A percentile compares a stretch with the other conserved stretches of the same genome.
Evolutionary conservation across 2,113 vertebrate species (phyloP).

Genomic region (Thermophis baileyi): DNA sequence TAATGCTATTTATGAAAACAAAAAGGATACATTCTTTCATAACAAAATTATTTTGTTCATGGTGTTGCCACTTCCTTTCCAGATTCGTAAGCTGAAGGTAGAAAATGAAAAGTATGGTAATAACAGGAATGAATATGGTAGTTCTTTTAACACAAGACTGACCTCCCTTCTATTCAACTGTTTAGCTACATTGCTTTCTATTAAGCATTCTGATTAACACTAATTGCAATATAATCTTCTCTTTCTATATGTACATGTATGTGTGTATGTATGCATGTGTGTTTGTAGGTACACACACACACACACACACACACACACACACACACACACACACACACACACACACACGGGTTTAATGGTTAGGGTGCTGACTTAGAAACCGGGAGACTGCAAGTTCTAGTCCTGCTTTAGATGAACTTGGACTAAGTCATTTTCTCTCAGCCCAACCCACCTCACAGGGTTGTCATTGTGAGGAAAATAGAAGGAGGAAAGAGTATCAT

Average conservation of each 20-base stretch:
- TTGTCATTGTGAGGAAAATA: neutral
- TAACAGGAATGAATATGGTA: slow-evolving; percentile 30
- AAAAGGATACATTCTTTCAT: slow-evolving; percentile 99
- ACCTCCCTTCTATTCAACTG: neutral
- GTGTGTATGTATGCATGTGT: neutral
- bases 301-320: neutral
- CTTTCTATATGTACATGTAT: neutral
- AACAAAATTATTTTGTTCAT: slow-evolving; percentile 97
- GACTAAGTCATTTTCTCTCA: neutral
- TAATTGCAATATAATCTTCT: neutral
- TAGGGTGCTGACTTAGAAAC: slow-evolving; percentile 19
- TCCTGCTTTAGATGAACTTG: neutral
- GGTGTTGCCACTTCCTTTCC: slow-evolving; percentile 96
- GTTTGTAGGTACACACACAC: neutral
- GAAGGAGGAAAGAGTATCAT: neutral
- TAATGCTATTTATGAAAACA: slow-evolving; percentile 43
- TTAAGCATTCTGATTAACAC: neutral
- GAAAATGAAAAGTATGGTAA: slow-evolving; percentile 47
- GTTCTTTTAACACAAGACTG: neutral
- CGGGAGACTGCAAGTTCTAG: neutral
- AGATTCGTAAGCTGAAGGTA: slow-evolving; percentile 87
- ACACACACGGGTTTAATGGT: slow-evolving; percentile 16
- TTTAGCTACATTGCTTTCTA: slow-evolving; percentile 18
- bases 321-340: neutral
- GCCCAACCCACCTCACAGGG: neutral